Percentiles rank a stretch among this genome's conserved stretches.
phyloP scores from a whole-genome alignment of 1,140 invertebrate genomes.

The Drusus annulatus region DNA sequence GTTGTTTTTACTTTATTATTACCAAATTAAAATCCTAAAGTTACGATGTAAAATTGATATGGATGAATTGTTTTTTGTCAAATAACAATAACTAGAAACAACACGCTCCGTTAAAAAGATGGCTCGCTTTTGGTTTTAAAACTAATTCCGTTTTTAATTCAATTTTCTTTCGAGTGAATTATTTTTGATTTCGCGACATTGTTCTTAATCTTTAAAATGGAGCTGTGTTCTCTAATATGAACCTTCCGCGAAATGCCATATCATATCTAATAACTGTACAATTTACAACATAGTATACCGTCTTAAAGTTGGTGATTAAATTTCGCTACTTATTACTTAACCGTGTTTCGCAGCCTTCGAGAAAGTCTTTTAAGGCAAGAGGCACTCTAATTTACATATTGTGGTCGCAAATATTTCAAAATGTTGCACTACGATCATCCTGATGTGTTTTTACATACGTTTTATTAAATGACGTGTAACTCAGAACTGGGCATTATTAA shows the following conservation, averaged over 20 bases:
- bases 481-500: conserved; percentile 34
- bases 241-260: conserved; percentile 55
- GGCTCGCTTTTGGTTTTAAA: background rate
- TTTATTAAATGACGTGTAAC: background rate
- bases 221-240: background rate
- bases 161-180: too few relatives aligned
- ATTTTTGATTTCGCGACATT: too few relatives aligned
- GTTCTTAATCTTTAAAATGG: background rate
- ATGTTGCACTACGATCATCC: conserved; percentile 26
- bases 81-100: background rate
- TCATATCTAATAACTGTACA: conserved; percentile 60
- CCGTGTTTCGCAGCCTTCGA: conserved; percentile 73
- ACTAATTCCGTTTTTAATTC: background rate
- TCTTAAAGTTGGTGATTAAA: conserved; percentile 62
- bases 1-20: background rate
- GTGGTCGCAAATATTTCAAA: conserved; percentile 66
- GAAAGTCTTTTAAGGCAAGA: conserved; percentile 74
- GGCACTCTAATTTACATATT: conserved; percentile 74
- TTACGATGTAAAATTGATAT: background rate
- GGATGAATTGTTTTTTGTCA: background rate
- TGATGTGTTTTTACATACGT: conserved; percentile 3
- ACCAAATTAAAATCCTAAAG: background rate
- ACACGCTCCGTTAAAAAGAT: too few relatives aligned
- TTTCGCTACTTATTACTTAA: conserved; percentile 71
- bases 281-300: conserved; percentile 55